phyloP scores from a whole-genome alignment of 2,888 invertebrate species.

The Agapostemon virescens region DNA sequence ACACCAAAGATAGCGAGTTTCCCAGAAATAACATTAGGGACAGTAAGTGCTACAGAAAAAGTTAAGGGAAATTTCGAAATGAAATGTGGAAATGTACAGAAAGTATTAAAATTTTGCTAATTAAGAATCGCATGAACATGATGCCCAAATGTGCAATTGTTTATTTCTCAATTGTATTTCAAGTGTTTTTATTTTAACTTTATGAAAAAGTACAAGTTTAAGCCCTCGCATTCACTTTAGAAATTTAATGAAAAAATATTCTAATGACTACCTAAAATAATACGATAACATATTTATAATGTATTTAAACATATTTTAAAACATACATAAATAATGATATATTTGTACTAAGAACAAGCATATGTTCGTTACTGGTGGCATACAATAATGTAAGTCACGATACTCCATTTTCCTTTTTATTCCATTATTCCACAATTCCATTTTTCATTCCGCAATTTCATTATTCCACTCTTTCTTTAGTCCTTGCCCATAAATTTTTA shows the following conservation, averaged over 20 bases:
- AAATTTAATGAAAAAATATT: not conserved
- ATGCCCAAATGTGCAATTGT: too few relatives aligned
- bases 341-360: too few relatives aligned
- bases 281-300: not conserved
- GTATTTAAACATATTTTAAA: not conserved
- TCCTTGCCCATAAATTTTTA: too few relatives aligned
- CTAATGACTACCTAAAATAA: not conserved
- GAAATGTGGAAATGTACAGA: not conserved
- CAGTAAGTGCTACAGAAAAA: not conserved
- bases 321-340: not conserved
- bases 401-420: not conserved
- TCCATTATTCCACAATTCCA: too few relatives aligned
- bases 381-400: not conserved
- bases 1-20: not conserved
- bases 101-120: not conserved
- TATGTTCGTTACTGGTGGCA: not conserved
- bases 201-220: too few relatives aligned
- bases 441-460: too few relatives aligned
- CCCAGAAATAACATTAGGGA: not conserved
- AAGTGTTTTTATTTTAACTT: too few relatives aligned
- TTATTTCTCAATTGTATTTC: too few relatives aligned
- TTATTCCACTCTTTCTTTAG: too few relatives aligned
- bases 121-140: not conserved
- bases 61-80: not conserved
- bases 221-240: too few relatives aligned